Evolutionary conservation across 2,888 invertebrate genomes (phyloP), one percentile per base, ranked within the genome.

Genomic region (Epirrhoe alternata): DNA sequence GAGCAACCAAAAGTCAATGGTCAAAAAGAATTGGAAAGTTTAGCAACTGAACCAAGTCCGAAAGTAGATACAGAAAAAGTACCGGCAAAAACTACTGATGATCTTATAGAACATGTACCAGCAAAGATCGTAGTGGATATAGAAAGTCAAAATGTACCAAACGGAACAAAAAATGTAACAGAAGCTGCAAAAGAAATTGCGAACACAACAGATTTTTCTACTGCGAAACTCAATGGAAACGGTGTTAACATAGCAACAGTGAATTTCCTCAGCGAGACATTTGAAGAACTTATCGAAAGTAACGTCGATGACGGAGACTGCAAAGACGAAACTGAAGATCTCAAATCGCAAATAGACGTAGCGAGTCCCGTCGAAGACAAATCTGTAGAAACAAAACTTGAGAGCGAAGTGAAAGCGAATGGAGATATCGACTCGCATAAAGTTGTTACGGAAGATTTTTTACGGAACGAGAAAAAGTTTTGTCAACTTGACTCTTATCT

Each of bases 391-490:
- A 67, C 77, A 17, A 75, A 77, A 52, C 5, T 53, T 8, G 53
- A 53, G 8, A 73, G 76, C 62, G 73, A 71, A 45, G 55, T 71
- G 5, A 72, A 64, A 30, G 66, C 74, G 7, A 82, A 84, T 14
- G 82, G 83, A n/a, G 74, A 81, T 4, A 65, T 68, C 12, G 82
- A 79, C 6, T 86, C 79, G 57, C 72, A 89, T 58, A 74, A 84
- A 0, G 76, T 82, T 1, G 86, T 85, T 1, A 92, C 92, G 5
- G 86, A 90, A 70, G 83, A 88, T 76, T 93, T 94, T 80, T 87
- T 94, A 66, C 86, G 88, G 63, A 93, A 93, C 42, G 94, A 93
- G 66, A 94, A 94, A 77, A 92, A 92, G 12, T 94, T 90, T 68
- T 91, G 90, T 66, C 83, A 87, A 56, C 72, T 87, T 0, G 87